These are phyloP conservation scores for Julus scandinavius DNA, from an alignment of 2,888 invertebrate genomes.

Conservation along the genomic window DNA sequence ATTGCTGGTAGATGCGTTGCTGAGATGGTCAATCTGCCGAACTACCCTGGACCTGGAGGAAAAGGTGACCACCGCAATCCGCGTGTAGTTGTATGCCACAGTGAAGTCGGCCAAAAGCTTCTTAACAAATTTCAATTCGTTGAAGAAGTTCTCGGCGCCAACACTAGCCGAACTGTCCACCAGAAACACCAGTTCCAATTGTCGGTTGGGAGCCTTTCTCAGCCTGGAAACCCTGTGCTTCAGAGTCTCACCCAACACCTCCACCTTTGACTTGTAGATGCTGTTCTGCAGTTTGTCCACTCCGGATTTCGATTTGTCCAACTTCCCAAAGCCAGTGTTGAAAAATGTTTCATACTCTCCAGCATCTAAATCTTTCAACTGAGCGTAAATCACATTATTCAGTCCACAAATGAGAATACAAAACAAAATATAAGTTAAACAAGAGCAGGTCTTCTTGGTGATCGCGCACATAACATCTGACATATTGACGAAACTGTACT, in stretches of 20 bases:
- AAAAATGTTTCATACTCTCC: conserved; percentile 49
- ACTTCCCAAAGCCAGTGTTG: not conserved
- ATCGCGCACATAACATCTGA: not conserved
- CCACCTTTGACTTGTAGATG: conserved; percentile 68
- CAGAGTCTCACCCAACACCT: conserved; percentile 70
- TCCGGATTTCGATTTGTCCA: conserved; percentile 1
- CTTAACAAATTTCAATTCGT: conserved; percentile 76
- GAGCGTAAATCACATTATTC: conserved; percentile 17
- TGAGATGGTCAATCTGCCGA: conserved; percentile 74
- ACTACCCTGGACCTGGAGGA: conserved; percentile 72
- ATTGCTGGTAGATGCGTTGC: conserved; percentile 68
- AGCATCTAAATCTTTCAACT: conserved; percentile 40
- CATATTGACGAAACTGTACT: not conserved
- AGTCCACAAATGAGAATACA: not conserved
- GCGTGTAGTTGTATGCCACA: conserved; percentile 73
- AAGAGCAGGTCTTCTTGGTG: not conserved
- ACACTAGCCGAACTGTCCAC: conserved; percentile 78
- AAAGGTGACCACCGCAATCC: conserved; percentile 75
- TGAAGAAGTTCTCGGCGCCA: conserved; percentile 74
- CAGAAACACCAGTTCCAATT: conserved; percentile 74
- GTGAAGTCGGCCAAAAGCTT: conserved; percentile 75
- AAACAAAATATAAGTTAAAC: not conserved
- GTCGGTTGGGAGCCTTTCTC: conserved; percentile 64
- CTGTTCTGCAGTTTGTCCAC: conserved; percentile 35
- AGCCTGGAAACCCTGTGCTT: conserved; percentile 71